A percentile compares a stretch with the other conserved stretches of the same genome.
phyloP scores from a whole-genome alignment of 1,140 invertebrate species.

The Ceratitis capitata region DNA sequence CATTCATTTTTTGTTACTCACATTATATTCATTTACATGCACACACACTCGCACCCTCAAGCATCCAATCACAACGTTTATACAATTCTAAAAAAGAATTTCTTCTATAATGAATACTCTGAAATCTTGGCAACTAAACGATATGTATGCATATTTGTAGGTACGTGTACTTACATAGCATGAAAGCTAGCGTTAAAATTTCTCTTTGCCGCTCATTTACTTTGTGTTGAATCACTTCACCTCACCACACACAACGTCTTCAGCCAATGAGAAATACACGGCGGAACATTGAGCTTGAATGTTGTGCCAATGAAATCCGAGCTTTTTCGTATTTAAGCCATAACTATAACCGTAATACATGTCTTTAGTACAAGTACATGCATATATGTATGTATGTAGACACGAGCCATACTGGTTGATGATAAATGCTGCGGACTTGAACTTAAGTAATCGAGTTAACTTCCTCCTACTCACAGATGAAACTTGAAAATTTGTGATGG shows the following conservation, averaged over 20 bases:
- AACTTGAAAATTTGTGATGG: conserved; percentile 23
- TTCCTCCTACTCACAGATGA: neutral
- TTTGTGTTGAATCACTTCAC: conserved; percentile 20
- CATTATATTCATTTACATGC: neutral
- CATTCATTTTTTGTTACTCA: neutral
- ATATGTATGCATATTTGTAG: neutral
- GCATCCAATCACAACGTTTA: neutral
- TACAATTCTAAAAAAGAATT: neutral
- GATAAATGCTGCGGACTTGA: conserved; percentile 24
- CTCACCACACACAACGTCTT: conserved; percentile 5
- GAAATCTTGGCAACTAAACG: neutral
- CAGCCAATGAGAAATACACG: conserved; percentile 30
- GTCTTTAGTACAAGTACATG: neutral
- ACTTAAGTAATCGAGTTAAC: neutral
- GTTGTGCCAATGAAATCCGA: conserved; percentile 34
- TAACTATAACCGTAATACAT: conserved; percentile 20
- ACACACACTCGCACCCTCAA: neutral
- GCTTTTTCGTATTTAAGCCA: conserved; percentile 22
- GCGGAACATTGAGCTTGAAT: conserved; percentile 32
- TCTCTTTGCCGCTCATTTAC: conserved; percentile 5
- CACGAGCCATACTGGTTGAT: conserved; percentile 20
- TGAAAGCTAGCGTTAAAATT: conserved; percentile 22
- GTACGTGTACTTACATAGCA: neutral
- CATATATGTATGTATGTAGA: neutral
- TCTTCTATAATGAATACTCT: neutral